Percentiles rank a stretch among this genome's conserved stretches.
Evolutionary conservation across 2,113 vertebrate species (phyloP).

Genomic region (Dicerorhinus sumatrensis): DNA sequence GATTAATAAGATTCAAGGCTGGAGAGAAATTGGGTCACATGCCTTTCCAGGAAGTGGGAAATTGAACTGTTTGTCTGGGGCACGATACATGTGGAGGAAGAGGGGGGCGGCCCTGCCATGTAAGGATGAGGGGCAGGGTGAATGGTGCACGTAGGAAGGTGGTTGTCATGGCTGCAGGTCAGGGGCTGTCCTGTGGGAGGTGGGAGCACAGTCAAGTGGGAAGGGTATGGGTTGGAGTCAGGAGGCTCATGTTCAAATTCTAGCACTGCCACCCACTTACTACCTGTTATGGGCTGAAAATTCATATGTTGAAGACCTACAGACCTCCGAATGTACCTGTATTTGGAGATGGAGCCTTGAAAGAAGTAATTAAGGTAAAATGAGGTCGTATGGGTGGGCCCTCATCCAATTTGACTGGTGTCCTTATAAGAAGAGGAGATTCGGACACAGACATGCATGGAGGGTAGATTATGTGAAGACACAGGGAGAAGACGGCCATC

Average conservation of each 20-base stretch:
- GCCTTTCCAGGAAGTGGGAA: not conserved
- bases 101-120: fast-evolving
- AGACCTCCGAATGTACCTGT: not conserved
- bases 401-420: not conserved
- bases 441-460: not conserved
- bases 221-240: not conserved
- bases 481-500: not conserved
- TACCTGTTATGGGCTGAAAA: not conserved
- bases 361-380: not conserved
- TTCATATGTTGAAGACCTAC: not conserved
- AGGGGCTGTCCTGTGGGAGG: not conserved
- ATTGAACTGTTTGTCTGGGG: not conserved
- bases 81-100: not conserved
- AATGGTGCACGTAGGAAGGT: not conserved
- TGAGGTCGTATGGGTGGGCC: not conserved
- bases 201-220: not conserved
- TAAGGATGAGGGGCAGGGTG: not conserved
- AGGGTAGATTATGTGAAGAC: not conserved
- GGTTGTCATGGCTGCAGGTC: not conserved
- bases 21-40: constrained; percentile 60
- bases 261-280: not conserved
- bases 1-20: constrained; percentile 59
- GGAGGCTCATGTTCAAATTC: not conserved
- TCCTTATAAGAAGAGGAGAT: constrained; percentile 3
- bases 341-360: not conserved